Conservation (phyloP, 2,888 invertebrate genomes). For the Eupsilia transversa region DNA sequence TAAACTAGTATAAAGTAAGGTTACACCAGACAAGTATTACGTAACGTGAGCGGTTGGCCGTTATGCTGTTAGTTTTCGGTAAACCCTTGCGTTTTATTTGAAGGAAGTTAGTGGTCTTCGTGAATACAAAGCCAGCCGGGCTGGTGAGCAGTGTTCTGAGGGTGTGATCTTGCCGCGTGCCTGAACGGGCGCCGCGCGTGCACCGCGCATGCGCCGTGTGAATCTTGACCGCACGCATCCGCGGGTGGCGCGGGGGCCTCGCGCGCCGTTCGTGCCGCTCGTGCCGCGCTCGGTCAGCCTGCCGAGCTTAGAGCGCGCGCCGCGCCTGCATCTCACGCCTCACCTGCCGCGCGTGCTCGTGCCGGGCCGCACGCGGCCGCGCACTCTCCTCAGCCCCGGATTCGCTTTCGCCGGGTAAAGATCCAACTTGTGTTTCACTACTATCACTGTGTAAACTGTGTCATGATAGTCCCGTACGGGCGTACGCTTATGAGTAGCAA, state of each 20-base stretch:
- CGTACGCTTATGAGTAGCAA: not conserved
- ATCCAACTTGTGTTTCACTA: not conserved
- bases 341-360: not conserved
- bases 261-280: not conserved
- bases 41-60: constrained; percentile 1
- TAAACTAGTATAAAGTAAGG: constrained; percentile 10
- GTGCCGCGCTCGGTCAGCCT: not conserved
- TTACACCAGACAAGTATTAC: constrained; percentile 16
- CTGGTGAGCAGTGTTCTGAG: constrained; percentile 6
- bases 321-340: not conserved
- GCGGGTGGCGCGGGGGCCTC: constrained; percentile 22
- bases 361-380: constrained; percentile 1
- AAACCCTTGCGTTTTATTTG: constrained; percentile 16
- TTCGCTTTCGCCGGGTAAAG: constrained; percentile 7
- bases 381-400: not conserved
- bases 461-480: no score
- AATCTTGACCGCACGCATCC: constrained; percentile 36
- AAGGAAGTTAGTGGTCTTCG: constrained; percentile 15
- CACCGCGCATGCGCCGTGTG: constrained; percentile 48
- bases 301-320: not conserved
- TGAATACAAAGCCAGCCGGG: not conserved
- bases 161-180: constrained; percentile 10
- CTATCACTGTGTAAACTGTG: not conserved
- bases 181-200: constrained; percentile 11
- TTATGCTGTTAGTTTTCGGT: constrained; percentile 5